A percentile compares a stretch with the other conserved stretches of the same genome.
phyloP scores from a whole-genome alignment of 2,888 invertebrate genomes.

The Dasysyrphus albostriatus region DNA sequence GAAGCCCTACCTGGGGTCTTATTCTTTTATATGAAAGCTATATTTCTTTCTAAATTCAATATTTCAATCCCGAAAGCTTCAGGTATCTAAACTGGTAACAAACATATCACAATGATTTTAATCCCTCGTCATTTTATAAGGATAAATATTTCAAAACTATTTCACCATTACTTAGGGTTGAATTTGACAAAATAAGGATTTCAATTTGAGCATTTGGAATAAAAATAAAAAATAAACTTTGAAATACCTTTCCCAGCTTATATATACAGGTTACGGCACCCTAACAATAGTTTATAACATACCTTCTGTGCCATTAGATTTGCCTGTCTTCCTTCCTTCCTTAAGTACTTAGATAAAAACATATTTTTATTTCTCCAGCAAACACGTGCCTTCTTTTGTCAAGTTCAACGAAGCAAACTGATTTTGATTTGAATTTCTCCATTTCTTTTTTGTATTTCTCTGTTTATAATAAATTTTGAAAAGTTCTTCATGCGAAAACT shows the following conservation, averaged over 20 bases:
- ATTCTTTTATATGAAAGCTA: too few relatives aligned
- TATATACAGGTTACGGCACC: slow-evolving; percentile 6
- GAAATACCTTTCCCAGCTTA: neutral
- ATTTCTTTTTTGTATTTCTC: slow-evolving; percentile 34
- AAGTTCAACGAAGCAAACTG: slow-evolving; percentile 61
- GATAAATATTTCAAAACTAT: neutral
- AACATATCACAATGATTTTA: neutral
- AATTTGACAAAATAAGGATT: neutral
- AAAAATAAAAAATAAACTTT: neutral
- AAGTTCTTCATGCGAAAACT: slow-evolving; percentile 60
- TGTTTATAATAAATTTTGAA: slow-evolving; percentile 48
- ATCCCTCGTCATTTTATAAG: neutral
- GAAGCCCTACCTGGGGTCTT: too few relatives aligned
- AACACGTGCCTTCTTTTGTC: slow-evolving; percentile 65
- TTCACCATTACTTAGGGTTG: slow-evolving; percentile 1
- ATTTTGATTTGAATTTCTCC: slow-evolving; percentile 50
- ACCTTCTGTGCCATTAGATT: slow-evolving; percentile 21
- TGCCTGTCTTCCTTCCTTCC: neutral
- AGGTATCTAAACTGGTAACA: too few relatives aligned
- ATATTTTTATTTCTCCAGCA: slow-evolving; percentile 26
- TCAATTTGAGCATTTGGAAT: neutral
- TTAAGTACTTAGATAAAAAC: slow-evolving; percentile 10
- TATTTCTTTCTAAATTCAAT: too few relatives aligned
- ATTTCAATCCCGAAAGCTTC: too few relatives aligned
- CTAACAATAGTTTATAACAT: slow-evolving; percentile 39